Base-by-base conservation (phyloP, 35 echinoderm and acorn worm species). In the Anneissia japonica region DNA sequence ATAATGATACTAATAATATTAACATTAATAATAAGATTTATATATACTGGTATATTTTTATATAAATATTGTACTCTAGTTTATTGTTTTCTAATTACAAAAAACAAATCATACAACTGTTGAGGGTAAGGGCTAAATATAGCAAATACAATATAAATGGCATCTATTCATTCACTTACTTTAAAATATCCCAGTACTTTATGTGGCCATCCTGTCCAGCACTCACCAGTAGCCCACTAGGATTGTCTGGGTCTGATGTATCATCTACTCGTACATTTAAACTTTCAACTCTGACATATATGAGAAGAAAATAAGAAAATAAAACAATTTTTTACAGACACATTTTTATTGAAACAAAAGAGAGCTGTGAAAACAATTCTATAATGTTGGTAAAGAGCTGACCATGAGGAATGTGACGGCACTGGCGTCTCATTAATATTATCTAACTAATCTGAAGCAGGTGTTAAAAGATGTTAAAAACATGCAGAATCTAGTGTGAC, bases 171-270 rank as follows among this genome's bases (percentile, higher is more conserved):
- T 81, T 14, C 74, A 90, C 90, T 88, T 39, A 97, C 95, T 86
- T 93, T 29, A 88, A 17, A 37, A 97, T 75, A 36, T 97, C 75
- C 95, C 95, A 97, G 75, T 97, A 97, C 39, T 97, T 97, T 75
- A 97, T 89, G 51, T 93, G 86, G 55, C 95, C 95, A 75, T 97
- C 95, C 78, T 97, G 88, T 21, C 95, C 95, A 77, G 88, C 95
- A 77, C 87, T 97, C 75, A 97, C 95, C 28, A 97, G 80, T 28
- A 93, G 37, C 32, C 95, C 95, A n/a, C 75, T 74, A n/a, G 95
- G 95, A 35, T 85, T 88, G 43, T 97, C 91, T 34, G 95, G 88
- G 36, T 88, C 40, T 30, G 81, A 84, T 34, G 77, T 55, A 41
- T 86, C 38, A 77, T 84, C 87, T 19, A 97, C 85, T 37, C 86